Evolutionary conservation across 2,113 vertebrate species (phyloP).

Genomic region (Hydrochoerus hydrochaeris): DNA sequence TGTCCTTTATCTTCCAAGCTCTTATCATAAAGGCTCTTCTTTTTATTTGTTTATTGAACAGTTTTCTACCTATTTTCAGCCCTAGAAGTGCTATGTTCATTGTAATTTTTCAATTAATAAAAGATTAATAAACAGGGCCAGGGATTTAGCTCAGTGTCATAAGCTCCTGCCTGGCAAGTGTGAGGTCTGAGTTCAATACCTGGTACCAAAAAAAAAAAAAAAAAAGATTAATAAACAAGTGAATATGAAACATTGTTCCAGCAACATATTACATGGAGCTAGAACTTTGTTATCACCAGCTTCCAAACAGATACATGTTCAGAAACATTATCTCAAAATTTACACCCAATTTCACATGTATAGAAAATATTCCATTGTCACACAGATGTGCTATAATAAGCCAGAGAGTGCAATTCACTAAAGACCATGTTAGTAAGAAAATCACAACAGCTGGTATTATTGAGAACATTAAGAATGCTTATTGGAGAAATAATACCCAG

Average conservation of each 20-base stretch:
- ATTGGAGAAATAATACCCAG: constrained; percentile 76
- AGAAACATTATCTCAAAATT: constrained; percentile 57
- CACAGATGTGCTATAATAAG: constrained; percentile 66
- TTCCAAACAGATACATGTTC: constrained; percentile 25
- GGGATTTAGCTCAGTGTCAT: too few relatives aligned
- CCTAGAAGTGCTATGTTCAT: not conserved
- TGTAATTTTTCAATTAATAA: constrained; percentile 44
- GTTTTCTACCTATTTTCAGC: not conserved
- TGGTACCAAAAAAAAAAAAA: too few relatives aligned
- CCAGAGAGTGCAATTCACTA: constrained; percentile 64
- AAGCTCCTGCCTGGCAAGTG: too few relatives aligned
- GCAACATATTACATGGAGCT: not conserved
- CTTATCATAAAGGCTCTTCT: not conserved
- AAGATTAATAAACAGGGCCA: constrained; percentile 36
- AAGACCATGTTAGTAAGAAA: constrained; percentile 74
- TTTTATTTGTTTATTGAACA: not conserved
- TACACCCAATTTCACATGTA: constrained; percentile 42
- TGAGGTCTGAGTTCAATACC: too few relatives aligned
- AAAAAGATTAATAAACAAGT: constrained; percentile 30
- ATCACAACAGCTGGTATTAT: constrained; percentile 78
- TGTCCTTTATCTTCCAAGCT: constrained; percentile 20
- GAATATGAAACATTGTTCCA: constrained; percentile 5
- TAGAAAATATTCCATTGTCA: constrained; percentile 60
- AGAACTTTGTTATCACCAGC: not conserved
- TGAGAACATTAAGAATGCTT: constrained; percentile 69